Evolutionary conservation across 2,113 vertebrate genomes (phyloP), one percentile per base, ranked within the genome.

Genomic region (Gymnobelideus leadbeateri): DNA sequence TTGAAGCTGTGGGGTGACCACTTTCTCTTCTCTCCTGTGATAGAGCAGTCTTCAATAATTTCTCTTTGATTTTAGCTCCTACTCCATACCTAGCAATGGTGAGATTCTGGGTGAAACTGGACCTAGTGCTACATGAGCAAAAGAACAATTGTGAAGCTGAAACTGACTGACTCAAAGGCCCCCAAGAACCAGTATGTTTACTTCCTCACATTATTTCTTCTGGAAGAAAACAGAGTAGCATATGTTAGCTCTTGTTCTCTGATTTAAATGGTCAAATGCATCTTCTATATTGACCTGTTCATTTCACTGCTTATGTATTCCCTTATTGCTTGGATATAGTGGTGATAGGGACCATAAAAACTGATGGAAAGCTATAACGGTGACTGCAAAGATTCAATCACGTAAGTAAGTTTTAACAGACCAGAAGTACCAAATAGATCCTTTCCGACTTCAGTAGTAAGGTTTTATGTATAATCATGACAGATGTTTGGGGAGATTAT

Each of bases 401-500:
- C 47, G 3, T 12, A 11, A 43, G 93, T 9, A 24, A 31, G 50
- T 51, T 47, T 53, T 93, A 77, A 50, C 31, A 11, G 50, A 84
- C 91, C 43, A 12, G 68, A 77, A 95, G 92, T 28, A 51, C 53
- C 84, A 19, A 94, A 91, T 51, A 54, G 94, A 84, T 53, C 43
- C 14, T 90, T 47, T 91, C n/a, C 25, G 77, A 84, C 95, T 96
- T 92, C 90, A 84, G 93, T 46, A 8, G 92, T 51, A 24, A 93
- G 92, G 49, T 51, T 97, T 96, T 90, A 49, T 51, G 95, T 91
- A 94, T 91, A 23, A 92, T 93, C 95, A 37, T 89, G 95, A 96
- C 95, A 95, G 96, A 96, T 95, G 96, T 96, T 97, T 92, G 47
- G 84, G 68, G 93, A 94, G 92, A 94, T 89, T 91, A 52, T 91